These are phyloP conservation scores for Chaenocephalus aceratus DNA, from an alignment of 2,113 vertebrate genomes.

Conservation along the genomic window DNA sequence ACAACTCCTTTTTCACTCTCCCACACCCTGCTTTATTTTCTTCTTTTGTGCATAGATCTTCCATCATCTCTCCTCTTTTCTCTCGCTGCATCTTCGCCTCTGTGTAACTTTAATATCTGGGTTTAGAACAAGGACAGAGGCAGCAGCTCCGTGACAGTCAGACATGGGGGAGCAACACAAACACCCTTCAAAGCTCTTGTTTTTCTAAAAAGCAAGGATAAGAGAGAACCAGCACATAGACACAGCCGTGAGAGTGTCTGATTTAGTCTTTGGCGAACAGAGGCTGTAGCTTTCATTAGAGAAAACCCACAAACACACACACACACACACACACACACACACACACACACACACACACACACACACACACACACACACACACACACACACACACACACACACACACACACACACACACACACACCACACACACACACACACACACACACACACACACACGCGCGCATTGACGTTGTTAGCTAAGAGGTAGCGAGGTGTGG, in stretches of 20 bases:
- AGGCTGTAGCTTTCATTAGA: constrained; percentile 68
- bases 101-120: constrained; percentile 72
- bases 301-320: constrained; percentile 45
- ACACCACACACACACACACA: constrained; percentile 25
- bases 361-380: constrained; percentile 38
- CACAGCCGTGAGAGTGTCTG: constrained; percentile 42
- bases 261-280: constrained; percentile 54
- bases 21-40: constrained; percentile 31
- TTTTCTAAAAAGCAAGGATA: constrained; percentile 49
- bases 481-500: constrained; percentile 59
- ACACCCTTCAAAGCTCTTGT: constrained; percentile 73
- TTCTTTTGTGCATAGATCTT: constrained; percentile 47
- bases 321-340: constrained; percentile 18
- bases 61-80: constrained; percentile 46
- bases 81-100: constrained; percentile 50
- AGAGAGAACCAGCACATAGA: constrained; percentile 53
- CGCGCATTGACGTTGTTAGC: constrained; percentile 47
- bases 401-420: constrained; percentile 49
- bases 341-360: constrained; percentile 25
- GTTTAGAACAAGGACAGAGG: constrained; percentile 70
- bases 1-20: constrained; percentile 59
- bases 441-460: constrained; percentile 28
- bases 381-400: constrained; percentile 28
- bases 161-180: constrained; percentile 71
- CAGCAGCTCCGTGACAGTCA: constrained; percentile 67